A percentile compares a stretch with the other conserved stretches of the same genome.
Evolutionary conservation across 2,113 vertebrate species (phyloP).

Genomic region (Laterallus jamaicensis): DNA sequence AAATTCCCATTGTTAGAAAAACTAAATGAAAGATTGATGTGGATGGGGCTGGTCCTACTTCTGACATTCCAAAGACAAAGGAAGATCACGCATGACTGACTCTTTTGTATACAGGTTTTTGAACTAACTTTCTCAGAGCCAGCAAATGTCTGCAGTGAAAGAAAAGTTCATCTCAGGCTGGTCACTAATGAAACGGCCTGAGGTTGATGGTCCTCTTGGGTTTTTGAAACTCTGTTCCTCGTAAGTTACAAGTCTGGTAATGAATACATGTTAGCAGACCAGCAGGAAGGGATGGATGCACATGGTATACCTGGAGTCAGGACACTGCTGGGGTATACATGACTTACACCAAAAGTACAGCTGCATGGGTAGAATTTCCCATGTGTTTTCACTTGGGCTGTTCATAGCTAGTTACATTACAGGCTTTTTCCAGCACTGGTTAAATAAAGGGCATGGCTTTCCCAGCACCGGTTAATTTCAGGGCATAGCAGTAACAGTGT

Average conservation of each 20-base stretch:
- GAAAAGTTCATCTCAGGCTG: neutral
- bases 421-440: neutral
- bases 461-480: neutral
- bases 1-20: neutral
- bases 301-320: fast-evolving
- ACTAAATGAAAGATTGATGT: neutral
- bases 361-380: neutral
- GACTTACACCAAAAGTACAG: neutral
- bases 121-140: neutral
- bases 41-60: neutral
- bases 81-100: neutral
- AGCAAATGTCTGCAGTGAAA: neutral
- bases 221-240: neutral
- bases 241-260: fast-evolving
- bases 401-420: fast-evolving
- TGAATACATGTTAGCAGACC: neutral
- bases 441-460: too few species aligned
- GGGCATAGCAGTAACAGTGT: neutral
- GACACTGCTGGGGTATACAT: too few species aligned
- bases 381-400: neutral
- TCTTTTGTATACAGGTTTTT: neutral
- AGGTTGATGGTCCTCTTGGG: neutral
- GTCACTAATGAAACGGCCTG: neutral
- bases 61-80: neutral
- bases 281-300: fast-evolving